Evolutionary conservation across 2,888 invertebrate species (phyloP), one percentile per base, ranked within the genome.

Genomic region (Steinernema hermaphroditum): DNA sequence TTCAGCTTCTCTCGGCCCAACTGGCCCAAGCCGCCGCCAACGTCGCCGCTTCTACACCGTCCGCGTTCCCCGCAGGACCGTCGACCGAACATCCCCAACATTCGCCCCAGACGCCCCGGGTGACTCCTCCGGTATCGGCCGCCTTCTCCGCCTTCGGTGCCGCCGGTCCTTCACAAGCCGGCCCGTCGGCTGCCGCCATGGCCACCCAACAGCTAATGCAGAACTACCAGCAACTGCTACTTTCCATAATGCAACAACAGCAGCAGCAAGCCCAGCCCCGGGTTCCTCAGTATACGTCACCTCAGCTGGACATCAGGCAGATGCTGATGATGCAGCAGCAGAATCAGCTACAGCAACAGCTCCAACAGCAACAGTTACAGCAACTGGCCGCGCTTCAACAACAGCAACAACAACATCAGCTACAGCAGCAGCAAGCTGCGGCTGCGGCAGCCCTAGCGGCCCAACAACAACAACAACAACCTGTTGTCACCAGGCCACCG

Each of bases 381-480:
- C 62, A 62, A 8, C 29, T 32, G 62, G 32, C 29, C 2, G 32
- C 29, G 2, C 62, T 32, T 29, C 62, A 62, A 32, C 62, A 62
- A 14, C 62, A 62, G 16, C 62, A 62, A 2, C 62, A 62, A 12
- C 62, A 54, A 4, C 54, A 54, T 8, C 54, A 62, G 32, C 62
- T 32, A 29, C 62, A 62, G 62, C 62, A 62, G 34, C 62, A 62
- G 19, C 62, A 62, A 62, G 62, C 62, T 27, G 62, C 62, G 27
- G 29, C 62, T n/a, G 62, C 62, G 9, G 62, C 62, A 32, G 29
- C 34, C 4, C 14, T 62, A 6, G 62, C 62, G 14, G 32, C 29
- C 2, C 62, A 62, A 19, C 62, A 62, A 32, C 22, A 62, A 22
- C 54, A 22, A 16, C n/a, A 19, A 4, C n/a, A 19, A 19, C 22